phyloP scores from a whole-genome alignment of 2,797 vertebrate species.

The Cirrhinus molitorella region DNA sequence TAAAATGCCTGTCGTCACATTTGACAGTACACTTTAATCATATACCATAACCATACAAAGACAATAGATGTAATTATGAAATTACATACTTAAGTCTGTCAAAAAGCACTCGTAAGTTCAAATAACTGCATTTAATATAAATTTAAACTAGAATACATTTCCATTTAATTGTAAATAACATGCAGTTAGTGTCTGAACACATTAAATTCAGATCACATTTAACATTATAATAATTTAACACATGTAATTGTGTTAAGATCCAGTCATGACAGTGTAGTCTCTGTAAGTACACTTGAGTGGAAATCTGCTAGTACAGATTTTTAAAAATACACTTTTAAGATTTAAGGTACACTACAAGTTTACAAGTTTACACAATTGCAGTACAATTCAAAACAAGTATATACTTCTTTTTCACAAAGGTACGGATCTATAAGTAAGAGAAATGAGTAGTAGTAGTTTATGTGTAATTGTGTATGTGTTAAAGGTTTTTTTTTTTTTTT shows the following conservation, averaged over 20 bases:
- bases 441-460: not conserved
- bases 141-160: not conserved
- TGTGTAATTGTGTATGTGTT: constrained; percentile 23
- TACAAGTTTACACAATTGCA: not conserved
- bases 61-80: not conserved
- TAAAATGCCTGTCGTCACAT: too few relatives aligned
- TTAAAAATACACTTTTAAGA: not conserved
- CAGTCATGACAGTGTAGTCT: not conserved
- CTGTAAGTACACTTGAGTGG: not conserved
- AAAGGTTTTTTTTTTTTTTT: constrained; percentile 45
- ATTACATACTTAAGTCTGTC: not conserved
- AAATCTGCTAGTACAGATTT: not conserved
- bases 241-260: not conserved
- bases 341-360: not conserved
- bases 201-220: not conserved
- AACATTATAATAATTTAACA: not conserved
- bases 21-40: too few relatives aligned
- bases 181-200: not conserved
- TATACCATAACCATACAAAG: not conserved
- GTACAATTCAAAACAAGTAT: not conserved
- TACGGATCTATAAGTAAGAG: not conserved
- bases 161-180: not conserved
- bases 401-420: not conserved
- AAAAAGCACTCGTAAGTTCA: not conserved
- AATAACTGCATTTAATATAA: not conserved